Evolutionary conservation across 1,140 invertebrate species (phyloP).

Genomic region (Phocides pigmalion): DNA sequence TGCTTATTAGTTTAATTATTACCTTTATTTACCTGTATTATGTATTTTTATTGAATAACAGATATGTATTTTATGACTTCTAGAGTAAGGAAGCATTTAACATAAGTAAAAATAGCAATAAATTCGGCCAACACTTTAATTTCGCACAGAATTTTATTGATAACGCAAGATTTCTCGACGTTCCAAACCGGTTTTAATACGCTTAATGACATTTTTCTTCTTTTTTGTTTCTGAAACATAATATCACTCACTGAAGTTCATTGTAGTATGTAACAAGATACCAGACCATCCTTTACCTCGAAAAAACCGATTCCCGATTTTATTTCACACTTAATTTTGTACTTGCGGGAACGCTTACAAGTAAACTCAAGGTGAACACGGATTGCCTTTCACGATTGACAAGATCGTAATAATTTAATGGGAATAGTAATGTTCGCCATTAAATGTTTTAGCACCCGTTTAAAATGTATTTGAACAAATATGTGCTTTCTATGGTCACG

Average conservation of each 20-base stretch:
- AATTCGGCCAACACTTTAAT: no score
- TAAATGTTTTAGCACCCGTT: background rate
- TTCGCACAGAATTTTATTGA: no score
- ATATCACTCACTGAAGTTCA: constrained; percentile 48
- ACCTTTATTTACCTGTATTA: no score
- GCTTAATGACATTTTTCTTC: background rate
- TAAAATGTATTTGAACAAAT: background rate
- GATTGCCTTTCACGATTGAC: background rate
- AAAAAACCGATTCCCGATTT: constrained; percentile 25
- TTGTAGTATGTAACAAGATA: constrained; percentile 51
- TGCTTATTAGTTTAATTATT: no score
- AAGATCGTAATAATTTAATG: constrained; percentile 7
- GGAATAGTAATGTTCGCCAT: background rate
- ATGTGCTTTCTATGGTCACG: background rate
- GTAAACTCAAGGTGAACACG: constrained; percentile 18
- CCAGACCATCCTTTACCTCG: constrained; percentile 29
- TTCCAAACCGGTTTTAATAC: background rate
- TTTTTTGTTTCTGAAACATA: constrained; percentile 41
- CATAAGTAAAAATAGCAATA: no score
- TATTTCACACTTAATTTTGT: constrained; percentile 4
- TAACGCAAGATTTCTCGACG: background rate
- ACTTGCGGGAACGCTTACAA: constrained; percentile 28
- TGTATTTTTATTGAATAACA: no score
- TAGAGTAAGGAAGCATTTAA: no score
- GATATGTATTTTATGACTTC: no score